A percentile compares a stretch with the other conserved stretches of the same genome.
These are phyloP conservation scores for Myiothlypis chrysogaster DNA, from an alignment of 2,797 vertebrate genomes.

Conservation along the genomic window DNA sequence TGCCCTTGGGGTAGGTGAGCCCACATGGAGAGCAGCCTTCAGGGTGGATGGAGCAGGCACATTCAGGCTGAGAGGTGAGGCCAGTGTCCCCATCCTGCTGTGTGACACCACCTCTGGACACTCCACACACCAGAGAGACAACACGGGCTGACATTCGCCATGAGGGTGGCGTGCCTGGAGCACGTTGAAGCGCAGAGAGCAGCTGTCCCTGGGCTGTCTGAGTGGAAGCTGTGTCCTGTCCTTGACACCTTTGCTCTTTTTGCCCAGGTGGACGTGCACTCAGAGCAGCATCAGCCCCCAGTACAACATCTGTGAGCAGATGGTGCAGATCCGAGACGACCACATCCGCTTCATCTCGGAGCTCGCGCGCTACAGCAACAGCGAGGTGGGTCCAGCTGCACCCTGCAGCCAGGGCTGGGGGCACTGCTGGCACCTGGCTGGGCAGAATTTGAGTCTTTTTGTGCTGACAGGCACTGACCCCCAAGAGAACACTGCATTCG, in stretches of 20 bases:
- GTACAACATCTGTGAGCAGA: conserved; percentile 99
- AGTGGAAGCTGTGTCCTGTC: background rate
- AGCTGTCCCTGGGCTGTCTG: background rate
- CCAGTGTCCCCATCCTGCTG: background rate
- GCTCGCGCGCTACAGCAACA: conserved; percentile 97
- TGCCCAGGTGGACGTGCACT: conserved; percentile 93
- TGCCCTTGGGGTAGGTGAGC: background rate
- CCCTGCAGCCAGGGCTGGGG: fast-evolving
- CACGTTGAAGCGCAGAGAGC: background rate
- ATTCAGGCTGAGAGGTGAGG: background rate
- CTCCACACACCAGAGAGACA: background rate
- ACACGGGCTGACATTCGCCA: background rate
- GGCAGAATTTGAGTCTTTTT: background rate
- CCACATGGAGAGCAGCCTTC: background rate
- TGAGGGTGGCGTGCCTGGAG: background rate
- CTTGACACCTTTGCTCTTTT: conserved; percentile 46
- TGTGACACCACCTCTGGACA: background rate
- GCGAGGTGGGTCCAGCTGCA: conserved; percentile 72
- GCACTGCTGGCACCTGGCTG: background rate
- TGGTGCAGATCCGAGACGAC: conserved; percentile 98
- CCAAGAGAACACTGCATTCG: background rate
- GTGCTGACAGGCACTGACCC: background rate
- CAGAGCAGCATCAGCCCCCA: conserved; percentile 98
- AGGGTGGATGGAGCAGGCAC: background rate
- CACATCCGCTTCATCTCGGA: conserved; percentile 99